Base-by-base conservation (phyloP, 1,140 invertebrate species). In the Wasmannia auropunctata region DNA sequence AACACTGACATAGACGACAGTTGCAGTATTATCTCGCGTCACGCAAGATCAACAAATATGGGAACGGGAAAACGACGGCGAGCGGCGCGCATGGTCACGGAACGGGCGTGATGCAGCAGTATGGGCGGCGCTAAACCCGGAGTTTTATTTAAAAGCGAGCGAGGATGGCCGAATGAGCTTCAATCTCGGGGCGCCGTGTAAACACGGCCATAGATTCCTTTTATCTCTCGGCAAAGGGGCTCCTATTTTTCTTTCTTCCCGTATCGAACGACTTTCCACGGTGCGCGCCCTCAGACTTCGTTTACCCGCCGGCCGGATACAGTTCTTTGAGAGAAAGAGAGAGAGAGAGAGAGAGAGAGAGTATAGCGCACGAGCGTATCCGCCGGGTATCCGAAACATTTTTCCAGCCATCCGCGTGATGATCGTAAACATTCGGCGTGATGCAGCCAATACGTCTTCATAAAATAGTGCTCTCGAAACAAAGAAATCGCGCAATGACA, bases 151-250 rank as follows among this genome's bases (percentile, higher is more conserved):
- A 76, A 89, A 90, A 84, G 34, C 63, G 72, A 67, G 49, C 58
- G 19, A 46, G 51, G 40, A 81, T 65, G 76, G 34, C 76, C 67
- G 67, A 88, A 90, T 58, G 65, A 89, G 87, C 83, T 85, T 85
- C 58, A 88, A 90, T 90, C 75, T 80, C 87, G 74, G 31, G 22
- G 49, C 72, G 58, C 31, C 87, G 77, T 86, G 89, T 90, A 90
- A 90, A 91, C 89, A 91, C 60, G 84, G 40, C 69, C 79, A 90
- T 91, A 91, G 87, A 91, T 91, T 88, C 83, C 40, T 85, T 88
- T 91, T 90, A 91, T 91, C 90, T 90, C 90, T 79, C 63, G 62
- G 16, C 56, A 49, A 77, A 72, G 49, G 51, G 88, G 76, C 74
- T 90, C 70, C 67, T 85, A 56, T 85, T 86, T 77, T 62, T 88